Base-by-base conservation (phyloP, 2,888 invertebrate genomes). In the Arge pagana region DNA sequence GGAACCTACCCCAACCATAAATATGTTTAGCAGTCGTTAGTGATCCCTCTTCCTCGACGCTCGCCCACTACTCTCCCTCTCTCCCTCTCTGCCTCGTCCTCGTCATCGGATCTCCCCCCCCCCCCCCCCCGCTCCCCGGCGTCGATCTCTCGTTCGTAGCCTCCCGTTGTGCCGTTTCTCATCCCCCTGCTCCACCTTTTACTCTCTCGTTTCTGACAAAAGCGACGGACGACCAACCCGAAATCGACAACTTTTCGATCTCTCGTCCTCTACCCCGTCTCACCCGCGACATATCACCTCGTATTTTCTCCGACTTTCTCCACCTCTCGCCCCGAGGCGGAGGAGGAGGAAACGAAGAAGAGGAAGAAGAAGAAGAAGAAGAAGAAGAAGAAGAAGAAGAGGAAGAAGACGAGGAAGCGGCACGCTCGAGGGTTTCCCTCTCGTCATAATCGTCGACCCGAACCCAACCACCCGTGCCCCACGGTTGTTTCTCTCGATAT, bases 1-100 rank as follows among this genome's bases (percentile, higher is more conserved):
- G 54, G 30, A 63, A 67, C 69, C 70, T 71, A 69, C 65, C 71
- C 61, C 65, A 71, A 71, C 59, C 61, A 66, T 63, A 66, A 62
- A 68, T 63, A 64, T 61, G 61, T 69, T 66, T 61, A 57, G 56
- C 57, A 62, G 64, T 64, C 65, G 65, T 68, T 68, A 69, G 63
- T 62, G 59, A 52, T 30, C 52, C 53, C 48, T n/a, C n/a, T n/a
- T n/a, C n/a, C n/a, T n/a, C n/a, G n/a, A n/a, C n/a, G n/a, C n/a
- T n/a, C n/a, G 45, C 33, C 33, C 45, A 31, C 45, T n/a, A n/a
- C n/a, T 33, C 45, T 33, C 35, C 45, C 31, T 45, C 33, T 15
- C 24, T 4, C 39, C 10, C 39, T 10, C 15, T 23, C 6, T 18
- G n/a, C 11, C 42, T 42, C 30, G n/a, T 7, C 16, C 40, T 24